These are phyloP conservation scores for Microctonus hyperodae DNA, from an alignment of 2,888 invertebrate genomes.

Conservation along the genomic window DNA sequence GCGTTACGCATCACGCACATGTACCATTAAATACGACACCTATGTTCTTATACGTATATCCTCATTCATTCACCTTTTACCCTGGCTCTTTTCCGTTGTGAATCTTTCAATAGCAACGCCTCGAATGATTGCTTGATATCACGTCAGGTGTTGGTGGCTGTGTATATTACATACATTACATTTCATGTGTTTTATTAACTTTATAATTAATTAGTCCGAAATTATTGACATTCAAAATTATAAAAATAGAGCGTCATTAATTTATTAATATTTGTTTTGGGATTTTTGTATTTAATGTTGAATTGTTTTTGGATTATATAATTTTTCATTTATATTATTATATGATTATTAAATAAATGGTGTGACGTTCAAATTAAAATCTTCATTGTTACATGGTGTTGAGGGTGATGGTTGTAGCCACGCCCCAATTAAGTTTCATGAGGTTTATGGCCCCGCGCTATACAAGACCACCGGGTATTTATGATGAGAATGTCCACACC, in stretches of 20 bases:
- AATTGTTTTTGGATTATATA: too few relatives aligned
- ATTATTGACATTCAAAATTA: too few relatives aligned
- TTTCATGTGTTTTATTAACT: neutral
- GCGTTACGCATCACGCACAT: slow-evolving; percentile 54
- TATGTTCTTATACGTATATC: slow-evolving; percentile 31
- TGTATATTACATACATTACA: neutral
- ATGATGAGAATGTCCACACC: slow-evolving; percentile 62
- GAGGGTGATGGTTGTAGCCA: slow-evolving; percentile 56
- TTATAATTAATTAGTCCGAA: slow-evolving; percentile 28
- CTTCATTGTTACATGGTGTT: slow-evolving; percentile 24
- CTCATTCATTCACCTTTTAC: slow-evolving; percentile 11
- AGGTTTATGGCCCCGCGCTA: slow-evolving; percentile 48
- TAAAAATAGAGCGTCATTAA: too few relatives aligned
- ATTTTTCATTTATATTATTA: neutral
- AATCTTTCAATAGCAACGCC: slow-evolving; percentile 3
- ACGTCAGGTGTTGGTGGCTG: slow-evolving; percentile 14
- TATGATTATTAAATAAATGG: neutral
- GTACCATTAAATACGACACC: slow-evolving; percentile 58
- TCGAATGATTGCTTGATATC: slow-evolving; percentile 22
- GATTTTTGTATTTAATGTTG: too few relatives aligned
- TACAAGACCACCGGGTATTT: slow-evolving; percentile 48
- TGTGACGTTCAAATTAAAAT: neutral
- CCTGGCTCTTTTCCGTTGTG: neutral
- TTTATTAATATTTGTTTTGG: too few relatives aligned
- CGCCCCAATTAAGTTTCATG: slow-evolving; percentile 60